phyloP scores from a whole-genome alignment of 2,113 vertebrate species.

The Podiceps cristatus region DNA sequence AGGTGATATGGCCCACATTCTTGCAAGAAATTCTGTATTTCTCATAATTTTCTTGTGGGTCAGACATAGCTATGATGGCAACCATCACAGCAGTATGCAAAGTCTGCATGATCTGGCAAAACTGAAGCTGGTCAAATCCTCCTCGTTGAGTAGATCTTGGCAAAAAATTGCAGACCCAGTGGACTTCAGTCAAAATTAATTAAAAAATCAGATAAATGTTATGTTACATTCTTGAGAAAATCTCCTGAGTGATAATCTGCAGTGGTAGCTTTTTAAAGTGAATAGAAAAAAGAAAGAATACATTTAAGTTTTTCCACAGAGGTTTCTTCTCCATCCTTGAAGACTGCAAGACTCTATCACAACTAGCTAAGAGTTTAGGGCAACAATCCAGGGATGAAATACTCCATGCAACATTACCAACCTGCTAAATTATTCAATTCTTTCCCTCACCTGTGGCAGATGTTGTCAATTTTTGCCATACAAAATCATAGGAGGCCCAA shows the following conservation, averaged over 20 bases:
- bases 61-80: background rate
- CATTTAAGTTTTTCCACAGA: background rate
- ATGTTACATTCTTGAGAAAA: background rate
- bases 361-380: background rate
- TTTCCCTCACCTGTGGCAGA: background rate
- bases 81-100: background rate
- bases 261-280: background rate
- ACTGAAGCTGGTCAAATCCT: background rate
- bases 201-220: background rate
- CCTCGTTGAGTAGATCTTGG: background rate
- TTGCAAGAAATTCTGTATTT: background rate
- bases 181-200: background rate
- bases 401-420: background rate
- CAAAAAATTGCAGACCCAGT: background rate
- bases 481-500: background rate
- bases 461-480: background rate
- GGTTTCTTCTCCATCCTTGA: background rate
- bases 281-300: background rate
- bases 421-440: background rate
- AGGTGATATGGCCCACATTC: background rate
- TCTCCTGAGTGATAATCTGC: background rate
- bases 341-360: background rate
- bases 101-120: background rate
- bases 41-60: background rate
- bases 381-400: background rate